Evolutionary conservation across 1,140 invertebrate species (phyloP).

Genomic region (Dendroctonus valens): DNA sequence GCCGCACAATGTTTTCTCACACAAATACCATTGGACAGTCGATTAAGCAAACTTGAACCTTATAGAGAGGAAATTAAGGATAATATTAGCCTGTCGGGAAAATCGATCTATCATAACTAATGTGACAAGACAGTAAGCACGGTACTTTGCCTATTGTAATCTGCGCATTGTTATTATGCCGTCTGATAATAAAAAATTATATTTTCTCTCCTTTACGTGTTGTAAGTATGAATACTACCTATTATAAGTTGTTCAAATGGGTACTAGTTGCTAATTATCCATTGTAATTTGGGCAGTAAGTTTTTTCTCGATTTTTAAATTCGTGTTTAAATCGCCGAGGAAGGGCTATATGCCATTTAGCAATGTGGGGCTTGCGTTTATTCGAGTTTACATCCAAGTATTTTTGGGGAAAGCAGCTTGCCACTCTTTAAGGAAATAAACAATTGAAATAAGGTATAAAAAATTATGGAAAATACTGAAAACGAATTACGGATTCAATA

Average conservation of each 20-base stretch:
- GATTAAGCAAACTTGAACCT: constrained; percentile 18
- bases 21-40: constrained; percentile 20
- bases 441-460: too few species aligned
- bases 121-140: constrained; percentile 48
- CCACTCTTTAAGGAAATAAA: too few species aligned
- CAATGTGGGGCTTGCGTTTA: too few species aligned
- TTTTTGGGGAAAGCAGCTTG: too few species aligned
- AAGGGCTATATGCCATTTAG: neutral
- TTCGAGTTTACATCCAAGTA: too few species aligned
- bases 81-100: constrained; percentile 24
- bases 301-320: constrained; percentile 22
- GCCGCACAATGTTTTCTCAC: constrained; percentile 40
- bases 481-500: too few species aligned
- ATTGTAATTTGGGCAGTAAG: constrained; percentile 16
- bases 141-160: constrained; percentile 49
- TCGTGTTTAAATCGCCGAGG: neutral
- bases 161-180: constrained; percentile 44
- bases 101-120: constrained; percentile 47
- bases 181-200: constrained; percentile 33
- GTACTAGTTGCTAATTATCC: constrained; percentile 19
- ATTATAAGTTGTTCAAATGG: constrained; percentile 24
- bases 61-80: constrained; percentile 25
- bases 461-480: too few species aligned
- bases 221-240: constrained; percentile 21
- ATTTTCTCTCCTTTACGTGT: constrained; percentile 10